Conservation (phyloP, 2,888 invertebrate species). For the Calameuta idolon region DNA sequence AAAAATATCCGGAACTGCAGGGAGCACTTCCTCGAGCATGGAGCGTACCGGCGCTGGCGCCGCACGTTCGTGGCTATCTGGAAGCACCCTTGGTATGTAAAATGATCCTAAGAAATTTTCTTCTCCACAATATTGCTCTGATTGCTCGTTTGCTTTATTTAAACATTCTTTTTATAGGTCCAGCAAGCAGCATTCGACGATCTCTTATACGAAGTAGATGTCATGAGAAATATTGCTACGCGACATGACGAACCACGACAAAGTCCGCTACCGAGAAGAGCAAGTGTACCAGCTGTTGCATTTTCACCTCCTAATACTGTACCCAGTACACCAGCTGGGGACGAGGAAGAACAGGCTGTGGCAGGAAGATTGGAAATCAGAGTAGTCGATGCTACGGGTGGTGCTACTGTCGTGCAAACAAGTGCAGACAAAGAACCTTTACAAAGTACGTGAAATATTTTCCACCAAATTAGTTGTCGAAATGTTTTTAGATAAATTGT, state of each 20-base stretch:
- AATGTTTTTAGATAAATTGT: neutral
- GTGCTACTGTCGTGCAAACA: conserved; percentile 63
- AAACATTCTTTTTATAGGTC: conserved; percentile 57
- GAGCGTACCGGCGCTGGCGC: conserved; percentile 78
- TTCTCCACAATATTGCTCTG: neutral
- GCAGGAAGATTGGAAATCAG: conserved; percentile 87
- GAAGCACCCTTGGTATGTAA: conserved; percentile 76
- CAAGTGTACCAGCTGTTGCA: conserved; percentile 63
- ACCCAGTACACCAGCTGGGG: conserved; percentile 52
- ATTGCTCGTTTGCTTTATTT: neutral
- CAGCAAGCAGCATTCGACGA: conserved; percentile 91
- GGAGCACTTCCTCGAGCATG: conserved; percentile 78
- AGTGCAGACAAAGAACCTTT: conserved; percentile 62
- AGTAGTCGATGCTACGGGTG: conserved; percentile 68
- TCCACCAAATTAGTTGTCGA: neutral
- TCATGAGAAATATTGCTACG: conserved; percentile 82
- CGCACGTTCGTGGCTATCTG: conserved; percentile 73
- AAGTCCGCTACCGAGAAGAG: conserved; percentile 50
- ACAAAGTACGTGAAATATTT: conserved; percentile 48
- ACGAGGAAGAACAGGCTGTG: conserved; percentile 73
- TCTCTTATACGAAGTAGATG: conserved; percentile 83
- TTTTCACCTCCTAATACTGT: conserved; percentile 43
- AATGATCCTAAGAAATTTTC: neutral
- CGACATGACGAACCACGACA: conserved; percentile 67
- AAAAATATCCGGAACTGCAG: conserved; percentile 79